Evolutionary conservation across 2,888 invertebrate species (phyloP).

Genomic region (Ophion ellenae): DNA sequence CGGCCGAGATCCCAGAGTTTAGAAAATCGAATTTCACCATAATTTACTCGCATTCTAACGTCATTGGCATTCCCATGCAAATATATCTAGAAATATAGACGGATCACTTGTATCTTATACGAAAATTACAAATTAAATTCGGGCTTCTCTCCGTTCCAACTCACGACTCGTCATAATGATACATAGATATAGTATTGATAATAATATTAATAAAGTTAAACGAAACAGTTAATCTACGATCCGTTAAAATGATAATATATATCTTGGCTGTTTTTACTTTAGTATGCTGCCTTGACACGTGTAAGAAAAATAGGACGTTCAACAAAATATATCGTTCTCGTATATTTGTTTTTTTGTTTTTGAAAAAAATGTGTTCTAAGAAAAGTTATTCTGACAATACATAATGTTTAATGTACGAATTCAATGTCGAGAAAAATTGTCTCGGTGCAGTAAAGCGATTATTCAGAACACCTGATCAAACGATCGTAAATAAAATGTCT

Average conservation of each 20-base stretch:
- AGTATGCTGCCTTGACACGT: slow-evolving; percentile 48
- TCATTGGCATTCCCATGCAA: slow-evolving; percentile 18
- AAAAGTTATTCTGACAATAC: slow-evolving; percentile 61
- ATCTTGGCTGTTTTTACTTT: slow-evolving; percentile 58
- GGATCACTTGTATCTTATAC: not conserved
- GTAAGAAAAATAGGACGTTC: slow-evolving; percentile 22
- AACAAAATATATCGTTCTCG: slow-evolving; percentile 34
- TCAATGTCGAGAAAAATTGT: slow-evolving; percentile 5
- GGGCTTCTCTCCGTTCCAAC: not conserved
- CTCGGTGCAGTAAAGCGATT: slow-evolving; percentile 8
- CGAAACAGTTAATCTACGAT: slow-evolving; percentile 37
- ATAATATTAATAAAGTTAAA: slow-evolving; percentile 40
- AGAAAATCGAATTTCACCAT: not conserved
- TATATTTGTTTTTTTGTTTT: not conserved
- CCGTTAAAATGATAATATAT: slow-evolving; percentile 39
- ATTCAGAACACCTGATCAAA: slow-evolving; percentile 37
- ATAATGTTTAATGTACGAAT: slow-evolving; percentile 49
- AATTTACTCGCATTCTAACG: not conserved
- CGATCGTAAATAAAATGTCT: slow-evolving; percentile 30
- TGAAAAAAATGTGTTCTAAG: slow-evolving; percentile 51
- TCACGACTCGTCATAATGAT: slow-evolving; percentile 15
- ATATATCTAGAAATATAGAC: not conserved
- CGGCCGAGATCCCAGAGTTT: slow-evolving; percentile 30
- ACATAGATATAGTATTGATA: slow-evolving; percentile 9
- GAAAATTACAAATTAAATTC: slow-evolving; percentile 4